Evolutionary conservation across 2,888 invertebrate genomes (phyloP).

Genomic region (Trachelus troglodyta): DNA sequence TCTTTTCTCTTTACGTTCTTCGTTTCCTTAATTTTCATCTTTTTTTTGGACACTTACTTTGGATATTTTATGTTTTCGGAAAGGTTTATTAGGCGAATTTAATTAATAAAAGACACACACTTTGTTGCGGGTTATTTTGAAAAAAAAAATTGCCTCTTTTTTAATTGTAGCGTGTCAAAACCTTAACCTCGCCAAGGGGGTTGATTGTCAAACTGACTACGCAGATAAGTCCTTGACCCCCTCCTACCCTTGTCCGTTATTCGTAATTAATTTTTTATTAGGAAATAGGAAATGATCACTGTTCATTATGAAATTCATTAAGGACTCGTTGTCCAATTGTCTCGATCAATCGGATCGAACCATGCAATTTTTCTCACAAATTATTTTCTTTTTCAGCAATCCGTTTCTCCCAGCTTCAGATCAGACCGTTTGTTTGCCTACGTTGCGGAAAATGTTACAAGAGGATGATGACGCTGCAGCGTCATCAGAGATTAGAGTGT

Average conservation of each 20-base stretch:
- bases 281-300: constrained; percentile 12
- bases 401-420: constrained; percentile 33
- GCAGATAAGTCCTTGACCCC: background rate
- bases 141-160: constrained; percentile 32
- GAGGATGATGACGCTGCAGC: constrained; percentile 59
- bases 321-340: background rate
- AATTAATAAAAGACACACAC: constrained; percentile 52
- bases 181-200: background rate
- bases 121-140: constrained; percentile 60
- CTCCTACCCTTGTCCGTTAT: background rate
- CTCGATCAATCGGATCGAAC: background rate
- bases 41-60: constrained; percentile 10
- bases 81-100: constrained; percentile 37
- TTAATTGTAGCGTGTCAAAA: background rate
- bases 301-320: background rate
- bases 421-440: constrained; percentile 51
- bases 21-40: constrained; percentile 2
- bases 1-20: background rate
- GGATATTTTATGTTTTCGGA: constrained; percentile 24
- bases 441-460: constrained; percentile 55
- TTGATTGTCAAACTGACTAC: background rate
- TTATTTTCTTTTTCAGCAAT: constrained; percentile 50
- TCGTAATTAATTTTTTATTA: background rate
- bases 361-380: background rate
- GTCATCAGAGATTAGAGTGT: constrained; percentile 68